Base-by-base conservation (phyloP, 37 sponge, comb jelly and placozoan genomes). In the Chondrosia reniformis region DNA sequence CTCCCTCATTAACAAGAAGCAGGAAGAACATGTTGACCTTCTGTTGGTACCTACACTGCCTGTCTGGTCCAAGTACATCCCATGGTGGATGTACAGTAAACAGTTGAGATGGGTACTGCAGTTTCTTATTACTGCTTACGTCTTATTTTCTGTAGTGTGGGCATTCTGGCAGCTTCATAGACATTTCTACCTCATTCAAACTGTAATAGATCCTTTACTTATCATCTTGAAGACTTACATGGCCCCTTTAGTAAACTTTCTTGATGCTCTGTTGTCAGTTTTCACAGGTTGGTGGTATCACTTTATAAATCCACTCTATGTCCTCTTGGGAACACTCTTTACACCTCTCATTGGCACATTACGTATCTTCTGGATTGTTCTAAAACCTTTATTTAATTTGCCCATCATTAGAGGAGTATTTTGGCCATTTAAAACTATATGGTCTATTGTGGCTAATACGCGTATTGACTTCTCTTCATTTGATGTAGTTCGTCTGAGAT, bases 151-250 rank as follows among this genome's bases (percentile, higher is more conserved):
- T 24, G 82, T 91, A 2, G 17, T 85, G 24, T 91, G 92, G 92
- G 95, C 95, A 13, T 44, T 80, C n/a, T 94, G 95, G 95, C 95
- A 94, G 72, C 85, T 94, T 3, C 91, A 94, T 45, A 57, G 89
- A 21, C 88, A 94, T 46, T 89, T 94, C 0, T 19, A 90, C 44
- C 37, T 94, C 55, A 94, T 94, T 19, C 86, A 83, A 8, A 69
- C 55, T 0, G 67, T 75, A 4, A 34, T 94, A 13, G 67, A 82
- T 43, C 95, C 95, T 19, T 34, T 88, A 12, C 80, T 91, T 6
- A 59, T 21, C 13, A 34, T 57, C 22, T 40, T 88, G 21, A 84
- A 77, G 61, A 46, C 34, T n/a, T 75, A 91, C 52, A 38, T 91
- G 7, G 61, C 84, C 8, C 46, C 64, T 27, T 62, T 84, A 12